These are phyloP conservation scores for Carassius auratus DNA, from an alignment of 2,113 vertebrate species.

Conservation along the genomic window DNA sequence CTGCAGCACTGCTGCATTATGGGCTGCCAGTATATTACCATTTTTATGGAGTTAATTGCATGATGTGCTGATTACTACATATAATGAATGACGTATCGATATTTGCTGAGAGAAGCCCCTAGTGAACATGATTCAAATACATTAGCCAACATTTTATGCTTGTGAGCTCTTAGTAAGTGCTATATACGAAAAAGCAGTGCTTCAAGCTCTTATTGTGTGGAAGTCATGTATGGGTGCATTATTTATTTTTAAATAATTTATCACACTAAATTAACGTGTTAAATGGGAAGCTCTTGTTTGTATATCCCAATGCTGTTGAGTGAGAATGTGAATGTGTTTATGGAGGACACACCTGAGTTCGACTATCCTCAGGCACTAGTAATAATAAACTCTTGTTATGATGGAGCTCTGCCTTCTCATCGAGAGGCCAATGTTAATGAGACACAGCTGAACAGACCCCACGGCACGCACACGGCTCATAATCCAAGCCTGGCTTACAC, in stretches of 20 bases:
- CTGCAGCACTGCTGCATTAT: too few relatives aligned
- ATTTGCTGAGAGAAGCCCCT: neutral
- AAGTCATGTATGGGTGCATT: neutral
- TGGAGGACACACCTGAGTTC: constrained; percentile 42
- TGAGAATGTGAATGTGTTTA: neutral
- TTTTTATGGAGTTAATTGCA: too few relatives aligned
- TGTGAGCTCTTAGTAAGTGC: neutral
- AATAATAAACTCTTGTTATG: constrained; percentile 67
- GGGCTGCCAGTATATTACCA: too few relatives aligned
- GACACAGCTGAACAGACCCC: constrained; percentile 75
- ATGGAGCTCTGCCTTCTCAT: constrained; percentile 53
- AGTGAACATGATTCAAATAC: neutral
- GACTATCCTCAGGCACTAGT: constrained; percentile 64
- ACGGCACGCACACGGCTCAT: constrained; percentile 66
- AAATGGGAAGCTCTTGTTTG: neutral
- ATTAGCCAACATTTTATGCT: neutral
- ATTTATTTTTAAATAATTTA: neutral
- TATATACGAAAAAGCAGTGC: neutral
- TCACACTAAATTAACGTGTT: neutral
- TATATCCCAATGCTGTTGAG: neutral
- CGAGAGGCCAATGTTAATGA: constrained; percentile 71
- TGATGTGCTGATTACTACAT: neutral
- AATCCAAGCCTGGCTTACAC: constrained; percentile 77
- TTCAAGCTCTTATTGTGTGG: too few relatives aligned
- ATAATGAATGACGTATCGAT: neutral